Evolutionary conservation across 2,888 invertebrate genomes (phyloP), one percentile per base, ranked within the genome.

Genomic region (Cerceris ruficornis): DNA sequence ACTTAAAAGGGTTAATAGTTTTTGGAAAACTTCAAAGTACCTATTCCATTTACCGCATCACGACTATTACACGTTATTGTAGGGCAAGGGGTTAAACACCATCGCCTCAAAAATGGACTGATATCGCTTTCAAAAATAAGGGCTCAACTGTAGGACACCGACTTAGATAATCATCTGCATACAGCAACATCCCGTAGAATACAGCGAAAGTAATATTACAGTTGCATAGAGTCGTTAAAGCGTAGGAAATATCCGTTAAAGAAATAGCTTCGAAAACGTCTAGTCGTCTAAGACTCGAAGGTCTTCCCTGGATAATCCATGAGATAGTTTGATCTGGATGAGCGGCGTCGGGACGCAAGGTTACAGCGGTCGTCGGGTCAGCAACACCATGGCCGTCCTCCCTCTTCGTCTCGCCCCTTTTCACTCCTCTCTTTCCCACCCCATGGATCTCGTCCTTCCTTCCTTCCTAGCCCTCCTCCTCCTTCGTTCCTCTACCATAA

Each of bases 361-460:
- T 91, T 91, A 91, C 85, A 90, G 88, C 90, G 91, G 91, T 90
- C 91, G 91, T 90, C 88, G 88, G 91, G 91, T 91, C 91, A 91
- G 91, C 91, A 91, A 91, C 91, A 89, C 89, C 89, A 91, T 86
- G 90, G 88, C 87, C 88, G 87, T 80, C 81, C 85, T 81, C 83
- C 79, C 80, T 50, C 67, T 69, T 70, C 75, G 28, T 80, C 79
- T 54, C 69, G 75, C 69, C 82, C 74, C 76, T 76, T 79, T 79
- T 73, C 82, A 75, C 82, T 59, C 80, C 72, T 60, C 67, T 58
- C 52, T 64, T 74, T 57, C 73, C 66, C 69, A 82, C 70, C 60
- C 71, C 75, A 67, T 68, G 57, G 72, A 76, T 70, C 73, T 77
- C 70, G 70, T 73, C 85, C 86, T 85, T 86, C 82, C 84, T 86